Base-by-base conservation (phyloP, 2,113 vertebrate species). In the Myiozetetes cayanensis region DNA sequence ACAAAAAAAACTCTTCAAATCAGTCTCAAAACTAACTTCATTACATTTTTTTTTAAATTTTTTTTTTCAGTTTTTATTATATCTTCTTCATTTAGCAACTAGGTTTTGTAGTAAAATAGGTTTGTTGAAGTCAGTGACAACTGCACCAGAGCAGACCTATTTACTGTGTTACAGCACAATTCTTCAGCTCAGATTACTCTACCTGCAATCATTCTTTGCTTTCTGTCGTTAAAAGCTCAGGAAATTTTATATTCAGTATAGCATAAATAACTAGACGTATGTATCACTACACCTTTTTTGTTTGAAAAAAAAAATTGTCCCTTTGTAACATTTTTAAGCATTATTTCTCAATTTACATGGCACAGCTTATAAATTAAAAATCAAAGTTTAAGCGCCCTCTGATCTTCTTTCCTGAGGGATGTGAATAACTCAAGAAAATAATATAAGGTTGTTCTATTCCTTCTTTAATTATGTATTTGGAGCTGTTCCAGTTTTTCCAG, bases 291-390 rank as follows among this genome's bases (percentile, higher is more conserved):
- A 70, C 4, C 27, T 76, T 87, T 74, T 72, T 25, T 31, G 35
- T 75, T 78, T 61, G 61, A 17, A 80, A n/a, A 65, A 90, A 11
- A 56, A 59, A 59, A 62, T 43, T 6, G 18, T 30, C 30, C 73
- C 65, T 95, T 71, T 70, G 46, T 73, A 91, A 70, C 67, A 80
- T 73, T 97, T 91, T 80, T 50, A 90, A 85, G n/a, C 67, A 74
- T 83, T 93, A 88, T 91, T 96, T 90, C 79, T 91, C 89, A 35
- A 93, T 91, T 93, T 88, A 93, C 33, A 77, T 10, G 24, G 39
- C 52, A 71, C 25, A 59, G 79, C 82, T 95, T 90, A 96, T 96
- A 91, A 96, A 97, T 96, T 90, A 97, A 91, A 95, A 96, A 96
- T 96, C 94, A 96, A 97, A 96, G 87, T 88, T 90, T 94, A 85